These are phyloP conservation scores for Abrostola triplasia DNA, from an alignment of 2,888 invertebrate species.

Conservation along the genomic window DNA sequence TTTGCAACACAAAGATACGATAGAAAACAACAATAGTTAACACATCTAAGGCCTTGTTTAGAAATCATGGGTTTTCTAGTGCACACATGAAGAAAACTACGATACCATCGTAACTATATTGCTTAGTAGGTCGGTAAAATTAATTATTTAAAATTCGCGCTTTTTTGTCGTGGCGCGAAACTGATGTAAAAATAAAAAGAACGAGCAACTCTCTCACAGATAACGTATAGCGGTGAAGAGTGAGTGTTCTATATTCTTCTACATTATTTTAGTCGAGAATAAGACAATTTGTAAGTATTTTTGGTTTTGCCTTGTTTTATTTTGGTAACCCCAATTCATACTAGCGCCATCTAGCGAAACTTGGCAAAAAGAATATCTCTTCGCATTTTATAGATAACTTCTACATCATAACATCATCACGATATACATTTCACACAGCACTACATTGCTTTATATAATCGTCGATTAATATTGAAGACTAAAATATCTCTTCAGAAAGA, in stretches of 20 bases:
- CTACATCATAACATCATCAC: constrained; percentile 36
- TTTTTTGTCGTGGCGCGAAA: constrained; percentile 2
- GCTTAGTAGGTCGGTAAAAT: constrained; percentile 4
- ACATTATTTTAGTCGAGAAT: background rate
- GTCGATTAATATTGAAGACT: constrained; percentile 55
- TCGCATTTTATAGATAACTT: constrained; percentile 20
- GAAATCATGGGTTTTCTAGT: constrained; percentile 49
- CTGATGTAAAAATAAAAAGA: constrained; percentile 7
- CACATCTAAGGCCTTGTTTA: constrained; percentile 80
- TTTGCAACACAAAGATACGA: constrained; percentile 71
- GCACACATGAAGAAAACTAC: constrained; percentile 43
- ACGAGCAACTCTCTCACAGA: constrained; percentile 14
- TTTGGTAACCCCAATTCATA: constrained; percentile 12
- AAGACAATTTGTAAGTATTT: background rate
- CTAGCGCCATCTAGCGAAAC: constrained; percentile 18
- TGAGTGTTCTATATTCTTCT: constrained; percentile 16
- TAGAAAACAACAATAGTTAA: constrained; percentile 75
- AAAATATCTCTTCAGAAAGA: constrained; percentile 50
- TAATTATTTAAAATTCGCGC: constrained; percentile 9
- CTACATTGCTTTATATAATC: constrained; percentile 57
- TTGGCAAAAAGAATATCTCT: constrained; percentile 25
- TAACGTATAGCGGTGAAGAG: constrained; percentile 24
- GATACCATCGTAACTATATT: constrained; percentile 9
- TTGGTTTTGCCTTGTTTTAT: background rate
- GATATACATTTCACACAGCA: constrained; percentile 46